A percentile compares a stretch with the other conserved stretches of the same genome.
phyloP scores from a whole-genome alignment of 2,797 vertebrate genomes.

The Liasis olivaceus region DNA sequence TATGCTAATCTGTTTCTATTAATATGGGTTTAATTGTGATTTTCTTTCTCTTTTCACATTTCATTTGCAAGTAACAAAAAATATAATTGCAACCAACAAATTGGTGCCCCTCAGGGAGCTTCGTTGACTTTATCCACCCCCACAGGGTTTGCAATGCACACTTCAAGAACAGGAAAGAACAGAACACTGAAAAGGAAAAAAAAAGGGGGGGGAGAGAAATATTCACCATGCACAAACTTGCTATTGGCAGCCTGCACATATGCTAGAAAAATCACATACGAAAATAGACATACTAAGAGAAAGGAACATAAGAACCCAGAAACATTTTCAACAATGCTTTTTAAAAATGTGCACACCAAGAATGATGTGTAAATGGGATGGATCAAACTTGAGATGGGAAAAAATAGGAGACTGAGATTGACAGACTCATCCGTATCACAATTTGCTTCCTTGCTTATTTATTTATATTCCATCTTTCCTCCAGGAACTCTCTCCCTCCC shows the following conservation, averaged over 20 bases:
- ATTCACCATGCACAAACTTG: not conserved
- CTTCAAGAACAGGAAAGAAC: not conserved
- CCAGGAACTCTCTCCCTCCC: not conserved
- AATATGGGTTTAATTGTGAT: constrained; percentile 54
- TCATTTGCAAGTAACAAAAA: constrained; percentile 50
- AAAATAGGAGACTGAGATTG: not conserved
- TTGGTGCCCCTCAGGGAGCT: constrained; percentile 32
- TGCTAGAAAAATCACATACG: not conserved
- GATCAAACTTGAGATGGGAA: not conserved
- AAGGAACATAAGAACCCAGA: not conserved
- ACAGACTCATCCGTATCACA: not conserved
- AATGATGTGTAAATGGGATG: not conserved
- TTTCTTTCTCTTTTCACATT: constrained; percentile 14
- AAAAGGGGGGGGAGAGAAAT: not conserved
- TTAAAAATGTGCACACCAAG: not conserved
- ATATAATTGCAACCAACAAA: constrained; percentile 59
- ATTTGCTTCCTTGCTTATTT: not conserved
- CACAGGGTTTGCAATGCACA: constrained; percentile 14
- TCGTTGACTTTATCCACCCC: constrained; percentile 21
- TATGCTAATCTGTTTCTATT: constrained; percentile 51
- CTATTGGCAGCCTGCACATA: not conserved
- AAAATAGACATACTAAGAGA: not conserved
- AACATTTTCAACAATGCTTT: not conserved
- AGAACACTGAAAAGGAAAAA: not conserved
- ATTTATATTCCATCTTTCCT: not conserved